phyloP scores from a whole-genome alignment of 2,888 invertebrate species.

The Plemyria rubiginata region DNA sequence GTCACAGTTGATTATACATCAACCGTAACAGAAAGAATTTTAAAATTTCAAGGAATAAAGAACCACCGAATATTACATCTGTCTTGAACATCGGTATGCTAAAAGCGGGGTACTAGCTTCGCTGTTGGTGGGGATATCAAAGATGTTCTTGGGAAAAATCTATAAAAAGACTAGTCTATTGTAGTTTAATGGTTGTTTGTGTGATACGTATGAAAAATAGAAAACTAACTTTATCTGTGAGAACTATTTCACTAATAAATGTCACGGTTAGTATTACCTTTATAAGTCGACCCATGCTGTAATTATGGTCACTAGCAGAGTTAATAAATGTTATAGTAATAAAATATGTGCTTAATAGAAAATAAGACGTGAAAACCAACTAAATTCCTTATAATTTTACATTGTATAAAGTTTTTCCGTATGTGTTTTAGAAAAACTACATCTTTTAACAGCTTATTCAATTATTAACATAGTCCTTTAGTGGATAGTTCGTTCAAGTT shows the following conservation, averaged over 20 bases:
- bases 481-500: conserved; percentile 68
- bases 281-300: too few relatives aligned
- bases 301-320: not conserved
- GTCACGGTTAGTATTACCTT: too few relatives aligned
- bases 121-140: not conserved
- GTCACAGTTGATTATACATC: not conserved
- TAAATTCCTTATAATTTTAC: conserved; percentile 2
- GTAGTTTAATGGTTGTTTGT: not conserved
- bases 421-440: conserved; percentile 48
- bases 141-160: conserved; percentile 2
- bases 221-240: too few relatives aligned
- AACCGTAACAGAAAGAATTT: not conserved
- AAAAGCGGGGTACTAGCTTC: not conserved
- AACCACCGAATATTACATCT: not conserved
- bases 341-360: not conserved
- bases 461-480: conserved; percentile 52
- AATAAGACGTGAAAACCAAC: not conserved
- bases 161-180: not conserved
- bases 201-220: too few relatives aligned
- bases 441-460: conserved; percentile 61
- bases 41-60: not conserved
- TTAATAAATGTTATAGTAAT: not conserved
- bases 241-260: too few relatives aligned
- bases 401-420: conserved; percentile 1
- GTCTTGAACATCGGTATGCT: not conserved